Base-by-base conservation (phyloP, 2,797 vertebrate species). In the Lacerta agilis region DNA sequence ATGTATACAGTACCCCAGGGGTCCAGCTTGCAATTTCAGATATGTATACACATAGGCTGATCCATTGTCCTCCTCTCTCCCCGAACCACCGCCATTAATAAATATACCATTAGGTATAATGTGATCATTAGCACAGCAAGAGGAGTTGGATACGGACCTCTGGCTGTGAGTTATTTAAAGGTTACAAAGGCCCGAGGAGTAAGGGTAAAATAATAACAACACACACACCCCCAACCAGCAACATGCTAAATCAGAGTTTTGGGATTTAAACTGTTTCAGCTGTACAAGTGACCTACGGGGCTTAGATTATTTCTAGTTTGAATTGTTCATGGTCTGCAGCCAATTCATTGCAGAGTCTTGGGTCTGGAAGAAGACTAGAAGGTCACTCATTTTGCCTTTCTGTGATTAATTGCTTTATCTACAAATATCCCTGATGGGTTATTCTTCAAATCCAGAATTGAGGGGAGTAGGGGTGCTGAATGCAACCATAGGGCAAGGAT, bases 161-260 rank as follows among this genome's bases (percentile, higher is more conserved):
- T 87, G 58, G 85, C 89, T 83, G 89, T 85, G 78, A 87, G 82
- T 90, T 87, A 85, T 87, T 87, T 87, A 87, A 87, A 85, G 82
- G 82, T 85, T 90, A 85, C 82, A 90, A 87, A 85, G 77, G 78
- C 86, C n/a, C 33, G 23, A 45, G 18, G 61, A 79, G 87, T 5
- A 15, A 75, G 36, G 79, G 55, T 20, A 38, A 41, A 43, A 69
- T 67, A 75, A 75, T 66, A 81, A 81, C 71, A 75, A 71, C 41
- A 38, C 15, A 27, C 33, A 55, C 33, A 33, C 33, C 72, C 58
- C 66, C 43, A 43, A 71, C 61, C 33, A 33, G 58, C 83, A 89
- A 33, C 71, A 64, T 27, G 11, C 38, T 88, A 49, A 81, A 85
- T 25, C 83, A 86, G 64, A 76, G 72, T 76, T 82, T 58, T 55